Conservation (phyloP, 2,888 invertebrate genomes). For the Euproctis similis region DNA sequence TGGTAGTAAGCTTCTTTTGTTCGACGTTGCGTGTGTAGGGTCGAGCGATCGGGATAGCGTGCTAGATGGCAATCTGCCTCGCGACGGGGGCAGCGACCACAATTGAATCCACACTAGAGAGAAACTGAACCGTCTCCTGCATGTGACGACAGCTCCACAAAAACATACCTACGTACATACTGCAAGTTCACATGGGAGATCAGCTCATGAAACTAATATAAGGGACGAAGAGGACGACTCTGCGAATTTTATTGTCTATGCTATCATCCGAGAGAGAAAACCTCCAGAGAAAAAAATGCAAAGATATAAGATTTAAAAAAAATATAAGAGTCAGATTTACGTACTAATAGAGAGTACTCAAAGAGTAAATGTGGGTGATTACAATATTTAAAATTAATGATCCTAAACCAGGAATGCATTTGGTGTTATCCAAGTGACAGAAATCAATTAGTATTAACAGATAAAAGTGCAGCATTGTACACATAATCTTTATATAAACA, state of each 20-base stretch:
- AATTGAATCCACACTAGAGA: slow-evolving; percentile 57
- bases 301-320: too few species aligned
- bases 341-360: too few species aligned
- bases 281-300: too few species aligned
- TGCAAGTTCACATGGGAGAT: slow-evolving; percentile 15
- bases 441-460: too few species aligned
- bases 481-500: slow-evolving; percentile 12
- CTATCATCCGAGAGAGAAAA: slow-evolving; percentile 14
- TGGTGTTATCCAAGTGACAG: too few species aligned
- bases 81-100: slow-evolving; percentile 54
- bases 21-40: slow-evolving; percentile 59
- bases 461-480: too few species aligned
- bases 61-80: slow-evolving; percentile 59
- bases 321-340: too few species aligned
- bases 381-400: too few species aligned
- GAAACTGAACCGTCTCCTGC: slow-evolving; percentile 27
- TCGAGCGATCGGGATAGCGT: slow-evolving; percentile 67
- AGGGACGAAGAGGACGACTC: slow-evolving; percentile 19
- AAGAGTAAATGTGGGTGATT: too few species aligned
- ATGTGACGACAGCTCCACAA: slow-evolving; percentile 18
- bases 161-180: slow-evolving; percentile 15
- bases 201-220: slow-evolving; percentile 28
- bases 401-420: too few species aligned
- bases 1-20: slow-evolving; percentile 57
- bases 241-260: slow-evolving; percentile 23